Evolutionary conservation across 2,888 invertebrate species (phyloP).

Genomic region (Flexamia atlantica): DNA sequence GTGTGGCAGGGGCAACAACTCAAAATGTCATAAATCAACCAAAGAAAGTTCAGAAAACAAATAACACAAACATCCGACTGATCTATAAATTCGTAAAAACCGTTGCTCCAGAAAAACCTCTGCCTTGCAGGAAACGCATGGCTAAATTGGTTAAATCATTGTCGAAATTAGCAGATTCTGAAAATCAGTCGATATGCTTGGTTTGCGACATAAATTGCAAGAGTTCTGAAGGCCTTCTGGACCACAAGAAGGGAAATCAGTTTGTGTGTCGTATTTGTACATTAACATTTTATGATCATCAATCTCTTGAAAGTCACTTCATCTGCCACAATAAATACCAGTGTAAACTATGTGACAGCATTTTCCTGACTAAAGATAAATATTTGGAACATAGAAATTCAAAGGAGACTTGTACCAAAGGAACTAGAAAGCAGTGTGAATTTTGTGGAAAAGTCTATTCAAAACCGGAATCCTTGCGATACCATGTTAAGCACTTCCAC

Average conservation of each 20-base stretch:
- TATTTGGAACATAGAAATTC: background rate
- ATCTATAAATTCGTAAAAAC: background rate
- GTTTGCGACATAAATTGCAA: slow-evolving; percentile 24
- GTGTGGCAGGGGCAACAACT: too few species aligned
- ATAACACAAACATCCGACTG: too few species aligned
- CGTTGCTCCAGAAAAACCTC: background rate
- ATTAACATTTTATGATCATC: background rate
- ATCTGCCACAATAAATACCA: background rate
- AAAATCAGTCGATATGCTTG: background rate
- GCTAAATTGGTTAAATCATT: too few species aligned
- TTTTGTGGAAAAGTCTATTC: background rate
- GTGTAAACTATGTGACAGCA: slow-evolving; percentile 3
- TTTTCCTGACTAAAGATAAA: background rate
- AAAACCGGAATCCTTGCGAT: too few species aligned
- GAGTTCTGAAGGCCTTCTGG: background rate
- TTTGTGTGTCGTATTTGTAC: slow-evolving; percentile 10
- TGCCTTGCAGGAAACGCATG: too few species aligned
- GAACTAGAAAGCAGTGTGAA: background rate
- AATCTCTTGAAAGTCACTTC: background rate
- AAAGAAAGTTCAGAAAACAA: too few species aligned
- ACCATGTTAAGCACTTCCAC: too few species aligned
- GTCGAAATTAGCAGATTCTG: background rate
- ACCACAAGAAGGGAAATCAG: background rate
- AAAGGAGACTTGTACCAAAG: background rate
- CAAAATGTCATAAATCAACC: too few species aligned